phyloP scores from a whole-genome alignment of 1,140 invertebrate genomes.

The Aphidius ervi region DNA sequence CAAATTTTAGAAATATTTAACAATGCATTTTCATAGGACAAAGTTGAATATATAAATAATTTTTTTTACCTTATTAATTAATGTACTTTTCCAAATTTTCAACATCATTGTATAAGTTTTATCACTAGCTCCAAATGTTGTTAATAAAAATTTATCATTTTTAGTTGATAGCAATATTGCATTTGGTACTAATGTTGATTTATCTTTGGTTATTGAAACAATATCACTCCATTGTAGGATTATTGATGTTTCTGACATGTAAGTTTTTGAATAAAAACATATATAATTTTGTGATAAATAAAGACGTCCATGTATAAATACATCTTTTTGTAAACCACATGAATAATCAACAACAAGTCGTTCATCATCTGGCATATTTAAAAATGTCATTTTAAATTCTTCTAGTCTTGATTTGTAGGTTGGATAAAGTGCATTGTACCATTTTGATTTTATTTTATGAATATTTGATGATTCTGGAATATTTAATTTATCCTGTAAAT shows the following conservation, averaged over 20 bases:
- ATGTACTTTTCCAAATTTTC: conserved; percentile 91
- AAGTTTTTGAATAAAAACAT: conserved; percentile 94
- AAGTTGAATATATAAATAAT: neutral
- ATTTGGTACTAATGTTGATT: conserved; percentile 89
- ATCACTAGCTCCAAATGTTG: conserved; percentile 86
- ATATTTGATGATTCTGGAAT: conserved; percentile 36
- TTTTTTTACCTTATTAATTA: conserved; percentile 74
- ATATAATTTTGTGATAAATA: conserved; percentile 91
- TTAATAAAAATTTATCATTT: conserved; percentile 86
- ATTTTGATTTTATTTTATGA: conserved; percentile 73
- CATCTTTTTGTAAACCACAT: conserved; percentile 92
- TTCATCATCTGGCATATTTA: conserved; percentile 86
- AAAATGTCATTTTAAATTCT: conserved; percentile 90
- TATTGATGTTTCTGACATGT: conserved; percentile 86
- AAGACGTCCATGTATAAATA: conserved; percentile 85
- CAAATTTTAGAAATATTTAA: too few species aligned
- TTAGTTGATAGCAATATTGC: conserved; percentile 83
- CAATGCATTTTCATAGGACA: too few species aligned
- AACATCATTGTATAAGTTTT: conserved; percentile 94
- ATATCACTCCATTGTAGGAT: conserved; percentile 84
- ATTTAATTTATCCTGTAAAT: conserved; percentile 36
- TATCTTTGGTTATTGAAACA: conserved; percentile 87
- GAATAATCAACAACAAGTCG: conserved; percentile 93
- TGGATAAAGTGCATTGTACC: conserved; percentile 85
- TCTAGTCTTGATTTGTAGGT: conserved; percentile 90